Evolutionary conservation across 1,140 invertebrate species (phyloP).

Genomic region (Drosophila hydei): DNA sequence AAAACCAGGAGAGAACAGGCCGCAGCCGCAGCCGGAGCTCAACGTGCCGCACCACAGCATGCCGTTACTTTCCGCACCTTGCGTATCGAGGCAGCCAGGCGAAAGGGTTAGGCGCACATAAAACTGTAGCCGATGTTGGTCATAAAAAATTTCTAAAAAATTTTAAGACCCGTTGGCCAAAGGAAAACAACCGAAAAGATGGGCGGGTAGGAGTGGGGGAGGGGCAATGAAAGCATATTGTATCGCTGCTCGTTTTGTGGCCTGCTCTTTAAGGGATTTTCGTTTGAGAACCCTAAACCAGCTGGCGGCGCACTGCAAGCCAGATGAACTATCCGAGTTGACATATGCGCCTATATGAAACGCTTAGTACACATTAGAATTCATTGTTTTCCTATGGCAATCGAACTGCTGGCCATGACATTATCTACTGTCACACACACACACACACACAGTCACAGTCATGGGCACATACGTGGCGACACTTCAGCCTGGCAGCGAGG

Average conservation of each 20-base stretch:
- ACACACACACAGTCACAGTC: constrained; percentile 12
- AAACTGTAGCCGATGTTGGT: constrained; percentile 48
- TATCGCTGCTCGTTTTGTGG: constrained; percentile 75
- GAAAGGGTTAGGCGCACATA: constrained; percentile 62
- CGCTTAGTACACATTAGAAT: neutral
- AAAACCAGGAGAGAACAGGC: too few species aligned
- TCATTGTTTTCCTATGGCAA: neutral
- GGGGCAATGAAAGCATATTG: constrained; percentile 61
- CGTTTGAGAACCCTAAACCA: constrained; percentile 1
- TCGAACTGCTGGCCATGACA: neutral
- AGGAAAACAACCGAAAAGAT: constrained; percentile 5
- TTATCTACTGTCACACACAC: neutral
- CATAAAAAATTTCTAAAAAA: constrained; percentile 74
- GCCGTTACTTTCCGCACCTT: too few species aligned
- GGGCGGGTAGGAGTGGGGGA: neutral
- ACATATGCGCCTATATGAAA: constrained; percentile 11
- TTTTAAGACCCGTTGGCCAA: constrained; percentile 53
- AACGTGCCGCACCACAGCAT: too few species aligned
- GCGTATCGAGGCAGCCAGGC: neutral
- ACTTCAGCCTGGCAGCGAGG: neutral
- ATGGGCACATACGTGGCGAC: neutral
- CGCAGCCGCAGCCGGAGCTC: too few species aligned
- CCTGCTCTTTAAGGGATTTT: constrained; percentile 44
- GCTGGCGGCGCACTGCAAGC: neutral
- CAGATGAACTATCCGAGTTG: neutral